Conservation (phyloP, 1,140 invertebrate genomes). For the Leptopilina boulardi region DNA sequence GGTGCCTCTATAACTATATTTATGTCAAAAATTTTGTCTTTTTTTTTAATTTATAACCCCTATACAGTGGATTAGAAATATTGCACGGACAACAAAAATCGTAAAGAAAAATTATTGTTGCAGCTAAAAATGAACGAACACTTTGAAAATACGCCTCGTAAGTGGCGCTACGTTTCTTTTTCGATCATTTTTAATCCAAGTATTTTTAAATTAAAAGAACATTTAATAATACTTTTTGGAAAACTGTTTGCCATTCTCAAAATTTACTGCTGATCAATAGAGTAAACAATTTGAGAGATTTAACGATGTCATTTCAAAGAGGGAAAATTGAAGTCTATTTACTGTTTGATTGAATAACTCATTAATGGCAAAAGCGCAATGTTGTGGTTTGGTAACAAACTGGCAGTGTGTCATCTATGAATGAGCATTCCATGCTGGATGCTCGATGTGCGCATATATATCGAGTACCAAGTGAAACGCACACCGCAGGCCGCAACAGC, state of each 20-base stretch:
- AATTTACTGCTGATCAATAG: neutral
- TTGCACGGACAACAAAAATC: too few species aligned
- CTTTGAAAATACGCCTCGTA: too few species aligned
- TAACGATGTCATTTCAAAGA: neutral
- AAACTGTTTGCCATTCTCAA: conserved; percentile 60
- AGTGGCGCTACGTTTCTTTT: too few species aligned
- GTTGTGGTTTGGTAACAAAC: conserved; percentile 33
- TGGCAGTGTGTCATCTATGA: conserved; percentile 38
- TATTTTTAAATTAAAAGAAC: too few species aligned
- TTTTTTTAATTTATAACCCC: too few species aligned
- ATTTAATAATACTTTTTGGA: conserved; percentile 66
- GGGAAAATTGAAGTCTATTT: conserved; percentile 20
- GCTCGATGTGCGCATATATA: conserved; percentile 33
- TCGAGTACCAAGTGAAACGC: conserved; percentile 54
- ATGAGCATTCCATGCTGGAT: conserved; percentile 40
- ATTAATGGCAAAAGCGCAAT: conserved; percentile 10
- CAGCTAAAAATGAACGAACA: too few species aligned
- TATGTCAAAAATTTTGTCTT: too few species aligned
- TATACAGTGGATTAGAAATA: too few species aligned
- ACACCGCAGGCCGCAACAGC: conserved; percentile 70
- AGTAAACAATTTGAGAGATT: conserved; percentile 13
- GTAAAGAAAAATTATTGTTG: too few species aligned
- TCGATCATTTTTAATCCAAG: too few species aligned
- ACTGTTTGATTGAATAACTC: conserved; percentile 2
- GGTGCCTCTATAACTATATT: too few species aligned